phyloP scores from a whole-genome alignment of 2,113 vertebrate species.

The Anseranas semipalmata region DNA sequence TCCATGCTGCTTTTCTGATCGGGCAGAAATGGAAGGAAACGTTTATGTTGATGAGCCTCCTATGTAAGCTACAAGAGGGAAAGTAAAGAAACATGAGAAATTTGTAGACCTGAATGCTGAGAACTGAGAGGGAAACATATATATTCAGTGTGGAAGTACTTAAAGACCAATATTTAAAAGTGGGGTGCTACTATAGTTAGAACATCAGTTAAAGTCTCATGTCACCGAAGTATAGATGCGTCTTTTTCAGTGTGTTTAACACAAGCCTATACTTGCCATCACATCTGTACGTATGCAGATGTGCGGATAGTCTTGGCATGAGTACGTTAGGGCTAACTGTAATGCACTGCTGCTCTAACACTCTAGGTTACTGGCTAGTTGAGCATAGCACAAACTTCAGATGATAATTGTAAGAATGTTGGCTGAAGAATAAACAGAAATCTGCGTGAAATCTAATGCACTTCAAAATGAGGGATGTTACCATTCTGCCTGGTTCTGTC shows the following conservation, averaged over 20 bases:
- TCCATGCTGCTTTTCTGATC: accelerated
- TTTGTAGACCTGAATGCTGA: not conserved
- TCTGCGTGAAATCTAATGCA: not conserved
- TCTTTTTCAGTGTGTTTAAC: not conserved
- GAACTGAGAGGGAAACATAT: not conserved
- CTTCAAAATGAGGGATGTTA: not conserved
- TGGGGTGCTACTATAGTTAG: not conserved
- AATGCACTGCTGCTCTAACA: accelerated
- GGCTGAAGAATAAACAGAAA: not conserved
- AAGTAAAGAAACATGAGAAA: not conserved
- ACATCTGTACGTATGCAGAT: accelerated
- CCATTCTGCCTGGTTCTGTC: not conserved
- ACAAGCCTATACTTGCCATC: not conserved
- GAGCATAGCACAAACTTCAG: not conserved
- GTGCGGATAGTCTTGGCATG: not conserved
- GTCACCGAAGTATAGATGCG: not conserved
- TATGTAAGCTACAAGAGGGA: not conserved
- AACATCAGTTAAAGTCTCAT: not conserved
- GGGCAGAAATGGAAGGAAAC: not conserved
- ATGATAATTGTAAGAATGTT: not conserved
- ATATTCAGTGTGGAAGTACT: not conserved
- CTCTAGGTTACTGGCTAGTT: not conserved
- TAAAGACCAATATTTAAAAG: not conserved
- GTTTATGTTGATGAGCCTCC: not conserved
- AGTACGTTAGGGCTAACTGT: not conserved